Evolutionary conservation across 2,113 vertebrate species (phyloP).

Genomic region (Planiliza haematocheilus): DNA sequence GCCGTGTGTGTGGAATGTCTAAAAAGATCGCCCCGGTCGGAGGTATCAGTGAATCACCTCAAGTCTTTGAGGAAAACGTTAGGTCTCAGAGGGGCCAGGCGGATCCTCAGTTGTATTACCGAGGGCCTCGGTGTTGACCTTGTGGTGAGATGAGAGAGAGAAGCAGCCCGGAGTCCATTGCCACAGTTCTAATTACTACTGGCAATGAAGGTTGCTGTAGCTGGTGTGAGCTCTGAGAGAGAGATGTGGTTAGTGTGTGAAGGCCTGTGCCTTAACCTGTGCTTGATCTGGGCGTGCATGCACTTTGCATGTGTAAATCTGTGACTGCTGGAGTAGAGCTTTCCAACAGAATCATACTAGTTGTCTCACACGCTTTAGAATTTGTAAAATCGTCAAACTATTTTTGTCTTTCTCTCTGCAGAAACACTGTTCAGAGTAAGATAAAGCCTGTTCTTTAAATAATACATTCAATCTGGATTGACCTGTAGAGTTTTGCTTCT

Average conservation of each 20-base stretch:
- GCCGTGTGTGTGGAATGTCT: conserved; percentile 47
- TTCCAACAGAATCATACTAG: conserved; percentile 39
- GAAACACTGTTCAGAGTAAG: conserved; percentile 52
- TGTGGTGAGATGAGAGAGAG: conserved; percentile 65
- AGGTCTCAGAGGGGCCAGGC: conserved; percentile 27
- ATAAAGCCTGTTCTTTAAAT: conserved; percentile 63
- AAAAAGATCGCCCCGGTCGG: conserved; percentile 34
- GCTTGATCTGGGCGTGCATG: conserved; percentile 39
- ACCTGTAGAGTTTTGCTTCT: neutral
- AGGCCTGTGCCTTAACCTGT: conserved; percentile 42
- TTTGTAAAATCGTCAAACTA: conserved; percentile 65
- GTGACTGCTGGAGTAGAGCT: conserved; percentile 19
- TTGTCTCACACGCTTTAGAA: conserved; percentile 68
- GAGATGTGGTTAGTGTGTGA: conserved; percentile 22
- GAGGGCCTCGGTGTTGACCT: conserved; percentile 70
- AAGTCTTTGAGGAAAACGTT: conserved; percentile 42
- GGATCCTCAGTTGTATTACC: conserved; percentile 43
- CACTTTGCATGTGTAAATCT: conserved; percentile 35
- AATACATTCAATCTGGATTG: conserved; percentile 33
- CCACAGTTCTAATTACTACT: conserved; percentile 77
- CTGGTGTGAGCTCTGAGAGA: conserved; percentile 7
- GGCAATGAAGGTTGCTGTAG: conserved; percentile 35
- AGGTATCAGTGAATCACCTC: conserved; percentile 51
- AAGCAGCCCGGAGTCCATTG: conserved; percentile 50
- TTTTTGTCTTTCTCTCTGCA: conserved; percentile 56